A percentile compares a stretch with the other conserved stretches of the same genome.
Evolutionary conservation across 2,888 invertebrate genomes (phyloP).

Genomic region (Pegoplata infirma): DNA sequence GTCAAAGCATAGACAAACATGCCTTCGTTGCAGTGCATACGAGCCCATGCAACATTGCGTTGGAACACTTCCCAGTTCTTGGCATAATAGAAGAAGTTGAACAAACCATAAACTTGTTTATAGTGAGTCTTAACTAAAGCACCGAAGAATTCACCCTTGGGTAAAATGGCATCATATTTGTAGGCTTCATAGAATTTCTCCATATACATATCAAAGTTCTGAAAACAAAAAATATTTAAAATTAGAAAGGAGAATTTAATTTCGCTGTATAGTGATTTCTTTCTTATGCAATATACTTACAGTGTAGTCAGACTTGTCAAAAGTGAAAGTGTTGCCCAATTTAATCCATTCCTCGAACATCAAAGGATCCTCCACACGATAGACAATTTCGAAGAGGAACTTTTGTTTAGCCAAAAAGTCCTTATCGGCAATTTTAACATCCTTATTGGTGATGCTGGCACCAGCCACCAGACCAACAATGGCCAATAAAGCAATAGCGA

Average conservation of each 20-base stretch:
- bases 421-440: conserved; percentile 69
- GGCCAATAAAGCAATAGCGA: conserved; percentile 71
- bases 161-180: conserved; percentile 78
- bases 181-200: conserved; percentile 71
- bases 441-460: conserved; percentile 61
- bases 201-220: conserved; percentile 71
- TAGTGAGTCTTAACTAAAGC: conserved; percentile 78
- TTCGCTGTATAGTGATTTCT: no score
- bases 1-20: conserved; percentile 81
- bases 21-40: conserved; percentile 81
- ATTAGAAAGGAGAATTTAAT: neutral
- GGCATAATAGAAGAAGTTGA: conserved; percentile 84
- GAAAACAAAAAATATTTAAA: neutral
- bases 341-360: conserved; percentile 72
- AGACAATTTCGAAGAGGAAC: conserved; percentile 71
- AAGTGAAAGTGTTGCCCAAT: conserved; percentile 79
- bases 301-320: conserved; percentile 66
- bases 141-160: conserved; percentile 81
- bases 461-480: conserved; percentile 71
- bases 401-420: conserved; percentile 69
- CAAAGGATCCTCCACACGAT: conserved; percentile 66
- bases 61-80: conserved; percentile 86
- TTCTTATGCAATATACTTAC: conserved; percentile 62
- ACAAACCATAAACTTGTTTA: conserved; percentile 80
- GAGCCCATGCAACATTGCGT: conserved; percentile 84